Evolutionary conservation across 2,888 invertebrate species (phyloP).

Genomic region (Molanna angustata): DNA sequence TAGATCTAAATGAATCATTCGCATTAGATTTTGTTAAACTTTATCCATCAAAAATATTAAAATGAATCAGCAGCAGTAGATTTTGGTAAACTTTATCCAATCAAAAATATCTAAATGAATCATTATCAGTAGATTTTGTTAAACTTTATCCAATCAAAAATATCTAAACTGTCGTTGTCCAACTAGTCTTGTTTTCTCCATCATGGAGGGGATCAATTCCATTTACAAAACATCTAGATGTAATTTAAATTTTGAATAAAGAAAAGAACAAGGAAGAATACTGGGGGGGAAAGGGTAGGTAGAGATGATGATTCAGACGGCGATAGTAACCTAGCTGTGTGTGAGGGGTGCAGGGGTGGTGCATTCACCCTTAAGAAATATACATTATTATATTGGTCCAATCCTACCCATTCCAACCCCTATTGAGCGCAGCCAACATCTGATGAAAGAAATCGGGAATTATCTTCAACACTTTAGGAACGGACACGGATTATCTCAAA

Average conservation of each 20-base stretch:
- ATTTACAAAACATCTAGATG: not conserved
- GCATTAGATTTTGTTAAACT: too few relatives aligned
- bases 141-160: too few relatives aligned
- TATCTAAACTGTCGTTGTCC: too few relatives aligned
- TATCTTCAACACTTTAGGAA: slow-evolving; percentile 17
- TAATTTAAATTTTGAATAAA: not conserved
- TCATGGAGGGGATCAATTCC: not conserved
- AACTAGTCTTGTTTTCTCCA: slow-evolving; percentile 7
- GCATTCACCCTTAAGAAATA: slow-evolving; percentile 4
- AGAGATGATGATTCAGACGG: slow-evolving; percentile 2
- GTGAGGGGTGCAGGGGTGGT: not conserved
- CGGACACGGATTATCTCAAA: too few relatives aligned
- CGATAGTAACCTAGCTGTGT: slow-evolving; percentile 14
- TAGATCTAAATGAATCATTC: too few relatives aligned
- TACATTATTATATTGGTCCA: slow-evolving; percentile 9
- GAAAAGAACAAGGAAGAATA: not conserved
- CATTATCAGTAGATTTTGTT: too few relatives aligned
- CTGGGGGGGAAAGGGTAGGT: not conserved
- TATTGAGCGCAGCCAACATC: slow-evolving; percentile 3
- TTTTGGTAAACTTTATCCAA: too few relatives aligned
- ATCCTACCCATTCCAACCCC: too few relatives aligned
- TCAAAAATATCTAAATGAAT: too few relatives aligned
- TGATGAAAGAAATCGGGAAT: slow-evolving; percentile 25
- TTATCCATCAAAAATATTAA: too few relatives aligned
- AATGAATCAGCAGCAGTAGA: too few relatives aligned